Evolutionary conservation across 1,140 invertebrate species (phyloP), one percentile per base, ranked within the genome.

Genomic region (Araneus ventricosus): DNA sequence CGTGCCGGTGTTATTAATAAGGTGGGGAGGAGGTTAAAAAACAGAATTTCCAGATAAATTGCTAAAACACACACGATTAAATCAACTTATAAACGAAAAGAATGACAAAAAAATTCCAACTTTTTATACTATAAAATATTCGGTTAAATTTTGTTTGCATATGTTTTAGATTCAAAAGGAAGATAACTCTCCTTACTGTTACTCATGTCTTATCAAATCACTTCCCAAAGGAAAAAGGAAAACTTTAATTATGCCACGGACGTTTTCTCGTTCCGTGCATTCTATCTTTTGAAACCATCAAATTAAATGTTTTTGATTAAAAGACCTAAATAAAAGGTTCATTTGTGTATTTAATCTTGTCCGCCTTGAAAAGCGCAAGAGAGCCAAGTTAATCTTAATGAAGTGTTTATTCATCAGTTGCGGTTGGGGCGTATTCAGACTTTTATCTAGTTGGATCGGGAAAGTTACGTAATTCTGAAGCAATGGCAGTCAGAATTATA

Each of bases 271-370:
- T 63, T 63, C 59, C 59, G 59, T 63, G n/a, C 59, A 24, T 63
- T 63, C n/a, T 63, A 63, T 63, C 59, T 24, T 22, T n/a, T 24
- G n/a, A 63, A 63, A 24, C n/a, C 59, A 63, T 63, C 59, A 63
- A 63, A 63, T 63, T 63, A 63, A 63, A 24, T 63, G 22, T 63
- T 63, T 63, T 63, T 63, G 59, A 63, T 63, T 63, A 63, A 63
- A 63, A 24, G 5, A 63, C 59, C 59, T 63, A 63, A 63, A 63
- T 63, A 63, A 63, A 63, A 63, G n/a, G 59, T 24, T 24, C 59
- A 63, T 63, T n/a, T 63, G 20, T 24, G 59, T n/a, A 63, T n/a
- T 24, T 63, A 63, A 24, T 24, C 24, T 63, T 63, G 59, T 63
- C 59, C 59, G n/a, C 59, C 59, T 63, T 63, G 59, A 63, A 63